Conservation (phyloP, 2,113 vertebrate species). For the Sylvietta virens region DNA sequence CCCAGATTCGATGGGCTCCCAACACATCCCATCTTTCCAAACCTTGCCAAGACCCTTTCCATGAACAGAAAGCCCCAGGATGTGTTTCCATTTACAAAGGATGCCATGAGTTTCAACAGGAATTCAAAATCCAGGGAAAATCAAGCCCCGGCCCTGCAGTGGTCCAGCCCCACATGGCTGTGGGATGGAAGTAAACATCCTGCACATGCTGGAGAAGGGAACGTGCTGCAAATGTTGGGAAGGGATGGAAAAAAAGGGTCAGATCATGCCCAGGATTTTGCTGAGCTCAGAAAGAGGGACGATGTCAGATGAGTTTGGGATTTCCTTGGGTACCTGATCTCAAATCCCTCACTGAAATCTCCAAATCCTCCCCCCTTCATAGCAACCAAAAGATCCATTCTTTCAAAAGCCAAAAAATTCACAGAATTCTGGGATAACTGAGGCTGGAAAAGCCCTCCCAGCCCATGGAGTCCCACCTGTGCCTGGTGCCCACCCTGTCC, state of each 20-base stretch:
- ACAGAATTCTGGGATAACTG: neutral
- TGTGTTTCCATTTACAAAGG: neutral
- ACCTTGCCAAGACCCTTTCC: neutral
- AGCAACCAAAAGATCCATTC: neutral
- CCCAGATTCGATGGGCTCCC: neutral
- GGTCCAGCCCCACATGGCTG: neutral
- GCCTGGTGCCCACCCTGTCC: neutral
- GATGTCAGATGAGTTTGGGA: neutral
- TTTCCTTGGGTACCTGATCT: neutral
- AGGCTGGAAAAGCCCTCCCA: neutral
- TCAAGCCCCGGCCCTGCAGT: accelerated
- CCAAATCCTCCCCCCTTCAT: neutral
- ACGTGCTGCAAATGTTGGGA: neutral
- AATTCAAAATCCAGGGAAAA: neutral
- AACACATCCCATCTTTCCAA: neutral
- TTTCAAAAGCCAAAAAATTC: neutral
- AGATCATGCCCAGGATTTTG: neutral
- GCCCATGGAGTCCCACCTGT: neutral
- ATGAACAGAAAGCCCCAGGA: neutral
- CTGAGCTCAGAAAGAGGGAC: neutral
- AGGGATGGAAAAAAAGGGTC: neutral
- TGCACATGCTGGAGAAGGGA: neutral
- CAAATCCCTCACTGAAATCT: neutral
- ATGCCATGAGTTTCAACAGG: neutral
- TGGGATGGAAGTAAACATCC: neutral